These are phyloP conservation scores for Otolemur garnettii DNA, from an alignment of 2,113 vertebrate genomes.

Conservation along the genomic window DNA sequence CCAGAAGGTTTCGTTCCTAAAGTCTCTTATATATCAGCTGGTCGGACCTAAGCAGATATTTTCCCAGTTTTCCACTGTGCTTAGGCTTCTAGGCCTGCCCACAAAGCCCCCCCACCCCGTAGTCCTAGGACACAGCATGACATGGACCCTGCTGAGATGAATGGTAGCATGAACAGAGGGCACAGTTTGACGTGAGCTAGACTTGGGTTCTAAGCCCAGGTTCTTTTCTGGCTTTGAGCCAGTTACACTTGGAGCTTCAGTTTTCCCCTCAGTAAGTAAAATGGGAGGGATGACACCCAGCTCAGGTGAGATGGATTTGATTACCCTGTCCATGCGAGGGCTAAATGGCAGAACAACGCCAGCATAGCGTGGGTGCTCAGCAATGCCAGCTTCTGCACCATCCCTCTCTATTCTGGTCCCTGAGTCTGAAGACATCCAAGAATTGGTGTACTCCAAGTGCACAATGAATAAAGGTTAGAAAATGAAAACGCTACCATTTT, in stretches of 20 bases:
- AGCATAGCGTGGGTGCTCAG: background rate
- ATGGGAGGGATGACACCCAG: background rate
- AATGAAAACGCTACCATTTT: background rate
- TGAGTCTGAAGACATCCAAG: background rate
- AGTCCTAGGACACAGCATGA: accelerated
- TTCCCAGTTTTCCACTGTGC: background rate
- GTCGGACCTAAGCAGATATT: background rate
- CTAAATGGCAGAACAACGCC: background rate
- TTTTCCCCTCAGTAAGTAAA: background rate
- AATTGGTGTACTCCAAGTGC: background rate
- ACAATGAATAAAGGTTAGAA: background rate
- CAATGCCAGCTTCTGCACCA: no score
- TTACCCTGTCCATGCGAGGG: background rate
- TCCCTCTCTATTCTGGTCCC: accelerated
- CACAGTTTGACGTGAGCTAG: background rate
- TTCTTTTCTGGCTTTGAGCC: background rate
- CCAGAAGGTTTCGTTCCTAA: background rate
- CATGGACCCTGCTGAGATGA: background rate
- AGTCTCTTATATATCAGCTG: background rate
- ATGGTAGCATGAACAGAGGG: background rate
- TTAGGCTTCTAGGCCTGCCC: background rate
- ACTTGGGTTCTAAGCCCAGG: background rate
- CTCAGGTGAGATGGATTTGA: background rate
- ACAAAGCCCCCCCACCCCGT: no score
- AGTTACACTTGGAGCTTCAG: background rate